These are phyloP conservation scores for Rhingia campestris DNA, from an alignment of 2,888 invertebrate species.

Conservation along the genomic window DNA sequence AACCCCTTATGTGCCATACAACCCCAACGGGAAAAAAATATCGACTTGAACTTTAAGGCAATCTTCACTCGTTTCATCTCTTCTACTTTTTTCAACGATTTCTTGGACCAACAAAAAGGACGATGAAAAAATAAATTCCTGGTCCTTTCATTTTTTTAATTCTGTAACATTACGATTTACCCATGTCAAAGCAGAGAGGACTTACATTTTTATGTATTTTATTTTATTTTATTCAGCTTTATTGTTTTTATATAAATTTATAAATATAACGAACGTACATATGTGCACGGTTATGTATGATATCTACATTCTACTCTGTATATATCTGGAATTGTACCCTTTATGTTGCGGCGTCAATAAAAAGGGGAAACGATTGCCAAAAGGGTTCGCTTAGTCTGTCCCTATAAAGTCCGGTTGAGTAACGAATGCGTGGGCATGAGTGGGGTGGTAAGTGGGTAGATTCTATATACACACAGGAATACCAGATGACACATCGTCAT, in stretches of 20 bases:
- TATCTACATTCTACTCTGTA: neutral
- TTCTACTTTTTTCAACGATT: slow-evolving; percentile 33
- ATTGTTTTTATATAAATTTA: slow-evolving; percentile 72
- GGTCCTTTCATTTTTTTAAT: slow-evolving; percentile 42
- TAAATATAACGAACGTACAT: slow-evolving; percentile 49
- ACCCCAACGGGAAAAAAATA: slow-evolving; percentile 31
- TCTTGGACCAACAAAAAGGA: slow-evolving; percentile 51
- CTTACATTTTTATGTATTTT: slow-evolving; percentile 56
- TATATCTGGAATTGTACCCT: slow-evolving; percentile 55
- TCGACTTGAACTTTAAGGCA: slow-evolving; percentile 64
- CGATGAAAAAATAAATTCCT: slow-evolving; percentile 66
- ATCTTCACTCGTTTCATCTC: slow-evolving; percentile 24
- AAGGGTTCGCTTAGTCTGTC: slow-evolving; percentile 57
- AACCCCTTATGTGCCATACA: slow-evolving; percentile 66
- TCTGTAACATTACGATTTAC: slow-evolving; percentile 59
- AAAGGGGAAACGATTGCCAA: slow-evolving; percentile 51
- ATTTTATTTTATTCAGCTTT: slow-evolving; percentile 65
- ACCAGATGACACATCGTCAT: slow-evolving; percentile 49
- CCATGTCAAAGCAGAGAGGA: slow-evolving; percentile 66
- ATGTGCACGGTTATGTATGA: slow-evolving; percentile 35
- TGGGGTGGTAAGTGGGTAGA: slow-evolving; percentile 23
- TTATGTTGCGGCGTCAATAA: slow-evolving; percentile 31
- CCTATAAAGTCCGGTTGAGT: slow-evolving; percentile 2
- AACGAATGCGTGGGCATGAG: slow-evolving; percentile 38
- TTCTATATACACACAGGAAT: slow-evolving; percentile 22